A percentile compares a stretch with the other conserved stretches of the same genome.
These are phyloP conservation scores for Cerastis rubricosa DNA, from an alignment of 2,888 invertebrate species.

Conservation along the genomic window DNA sequence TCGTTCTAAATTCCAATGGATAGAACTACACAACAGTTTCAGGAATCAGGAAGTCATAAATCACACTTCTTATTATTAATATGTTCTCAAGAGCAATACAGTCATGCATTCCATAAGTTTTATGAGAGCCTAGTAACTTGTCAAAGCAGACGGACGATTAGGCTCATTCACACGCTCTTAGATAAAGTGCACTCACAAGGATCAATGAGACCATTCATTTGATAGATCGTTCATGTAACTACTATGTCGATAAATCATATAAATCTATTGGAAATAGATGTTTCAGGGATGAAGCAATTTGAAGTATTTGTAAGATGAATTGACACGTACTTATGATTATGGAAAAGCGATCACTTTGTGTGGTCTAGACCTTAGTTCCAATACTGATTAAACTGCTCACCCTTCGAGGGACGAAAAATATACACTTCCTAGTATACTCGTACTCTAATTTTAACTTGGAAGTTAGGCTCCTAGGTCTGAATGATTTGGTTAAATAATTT, in stretches of 20 bases:
- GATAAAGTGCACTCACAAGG: slow-evolving; percentile 50
- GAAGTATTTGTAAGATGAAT: not conserved
- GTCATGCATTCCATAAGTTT: slow-evolving; percentile 5
- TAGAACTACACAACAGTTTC: slow-evolving; percentile 23
- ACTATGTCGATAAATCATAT: slow-evolving; percentile 25
- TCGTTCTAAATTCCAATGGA: slow-evolving; percentile 41
- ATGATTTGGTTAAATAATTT: not conserved
- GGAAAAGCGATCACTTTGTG: not conserved
- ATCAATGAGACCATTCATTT: slow-evolving; percentile 40
- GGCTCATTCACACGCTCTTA: slow-evolving; percentile 44
- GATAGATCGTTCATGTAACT: slow-evolving; percentile 25
- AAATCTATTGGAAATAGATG: slow-evolving; percentile 22
- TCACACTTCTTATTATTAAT: slow-evolving; percentile 27
- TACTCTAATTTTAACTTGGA: not conserved
- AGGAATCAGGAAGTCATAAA: slow-evolving; percentile 41
- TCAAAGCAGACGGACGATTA: slow-evolving; percentile 17
- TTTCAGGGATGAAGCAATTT: slow-evolving; percentile 2
- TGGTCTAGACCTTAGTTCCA: slow-evolving; percentile 25
- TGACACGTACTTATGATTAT: slow-evolving; percentile 6
- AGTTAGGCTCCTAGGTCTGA: not conserved
- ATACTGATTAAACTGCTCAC: slow-evolving; percentile 20
- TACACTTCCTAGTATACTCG: not conserved
- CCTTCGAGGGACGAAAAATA: not conserved
- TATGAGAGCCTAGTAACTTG: slow-evolving; percentile 35
- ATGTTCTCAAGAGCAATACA: slow-evolving; percentile 18